Evolutionary conservation across 1,140 invertebrate species (phyloP).

Genomic region (Apocrypta bakeri): DNA sequence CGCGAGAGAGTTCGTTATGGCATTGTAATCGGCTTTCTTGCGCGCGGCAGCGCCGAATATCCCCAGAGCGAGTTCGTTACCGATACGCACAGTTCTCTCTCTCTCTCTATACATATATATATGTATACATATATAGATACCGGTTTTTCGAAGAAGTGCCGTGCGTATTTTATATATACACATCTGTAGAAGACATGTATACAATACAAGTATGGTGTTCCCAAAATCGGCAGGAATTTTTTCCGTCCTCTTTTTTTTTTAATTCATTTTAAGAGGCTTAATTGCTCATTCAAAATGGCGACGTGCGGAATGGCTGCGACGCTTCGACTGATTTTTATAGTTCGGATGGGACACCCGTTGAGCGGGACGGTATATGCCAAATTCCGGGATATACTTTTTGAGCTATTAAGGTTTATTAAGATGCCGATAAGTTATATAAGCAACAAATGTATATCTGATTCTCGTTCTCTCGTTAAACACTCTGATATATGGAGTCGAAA

Average conservation of each 20-base stretch:
- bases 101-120: background rate
- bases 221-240: background rate
- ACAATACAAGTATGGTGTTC: background rate
- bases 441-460: too few relatives aligned
- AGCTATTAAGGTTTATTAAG: too few relatives aligned
- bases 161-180: too few relatives aligned
- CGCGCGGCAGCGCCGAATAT: background rate
- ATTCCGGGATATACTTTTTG: too few relatives aligned
- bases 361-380: background rate
- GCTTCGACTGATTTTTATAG: background rate
- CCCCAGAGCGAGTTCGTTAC: background rate
- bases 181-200: too few relatives aligned
- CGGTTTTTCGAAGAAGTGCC: background rate
- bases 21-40: background rate
- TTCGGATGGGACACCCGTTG: too few relatives aligned
- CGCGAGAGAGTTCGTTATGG: slow-evolving; percentile 4
- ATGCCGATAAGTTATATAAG: background rate
- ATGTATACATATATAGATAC: background rate
- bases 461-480: too few relatives aligned
- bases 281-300: slow-evolving; percentile 11
- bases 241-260: too few relatives aligned
- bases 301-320: background rate
- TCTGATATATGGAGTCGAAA: background rate
- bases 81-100: too few relatives aligned
- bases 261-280: background rate